Evolutionary conservation across 2,113 vertebrate genomes (phyloP).

Genomic region (Edolisoma coerulescens): DNA sequence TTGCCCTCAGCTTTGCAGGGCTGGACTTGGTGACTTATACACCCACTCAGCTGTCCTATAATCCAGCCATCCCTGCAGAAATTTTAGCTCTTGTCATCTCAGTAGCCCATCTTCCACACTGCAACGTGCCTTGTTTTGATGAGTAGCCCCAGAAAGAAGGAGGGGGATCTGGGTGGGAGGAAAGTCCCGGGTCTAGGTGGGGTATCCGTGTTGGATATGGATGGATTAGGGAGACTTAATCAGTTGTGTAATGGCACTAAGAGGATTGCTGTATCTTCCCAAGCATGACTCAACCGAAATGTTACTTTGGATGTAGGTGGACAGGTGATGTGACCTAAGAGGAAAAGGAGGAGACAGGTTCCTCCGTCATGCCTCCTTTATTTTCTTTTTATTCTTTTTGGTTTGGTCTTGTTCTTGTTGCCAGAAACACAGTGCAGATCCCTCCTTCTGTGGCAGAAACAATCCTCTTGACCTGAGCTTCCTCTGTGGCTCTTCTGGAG

Average conservation of each 20-base stretch:
- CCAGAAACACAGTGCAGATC: not conserved
- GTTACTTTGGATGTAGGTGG: conserved; percentile 47
- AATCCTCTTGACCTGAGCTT: not conserved
- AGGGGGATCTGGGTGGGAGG: not conserved
- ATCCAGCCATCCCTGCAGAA: not conserved
- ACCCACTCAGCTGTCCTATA: not conserved
- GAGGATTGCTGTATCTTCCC: conserved; percentile 35
- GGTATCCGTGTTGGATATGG: not conserved
- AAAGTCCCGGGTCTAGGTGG: not conserved
- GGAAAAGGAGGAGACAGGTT: not conserved
- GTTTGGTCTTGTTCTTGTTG: not conserved
- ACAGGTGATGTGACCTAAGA: conserved; percentile 51
- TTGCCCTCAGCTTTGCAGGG: not conserved
- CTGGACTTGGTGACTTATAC: not conserved
- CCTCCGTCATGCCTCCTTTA: not conserved
- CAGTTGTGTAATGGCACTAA: conserved; percentile 36
- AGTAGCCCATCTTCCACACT: not conserved
- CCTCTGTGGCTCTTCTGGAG: not conserved
- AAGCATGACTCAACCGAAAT: conserved; percentile 55
- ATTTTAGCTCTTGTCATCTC: not conserved
- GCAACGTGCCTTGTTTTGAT: not conserved
- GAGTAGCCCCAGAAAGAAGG: not conserved
- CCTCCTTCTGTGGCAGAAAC: not conserved
- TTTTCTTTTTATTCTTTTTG: not conserved
- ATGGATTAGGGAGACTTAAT: conserved; percentile 34